Evolutionary conservation across 1,140 invertebrate species (phyloP), one percentile per base, ranked within the genome.

Genomic region (Leptopilina boulardi): DNA sequence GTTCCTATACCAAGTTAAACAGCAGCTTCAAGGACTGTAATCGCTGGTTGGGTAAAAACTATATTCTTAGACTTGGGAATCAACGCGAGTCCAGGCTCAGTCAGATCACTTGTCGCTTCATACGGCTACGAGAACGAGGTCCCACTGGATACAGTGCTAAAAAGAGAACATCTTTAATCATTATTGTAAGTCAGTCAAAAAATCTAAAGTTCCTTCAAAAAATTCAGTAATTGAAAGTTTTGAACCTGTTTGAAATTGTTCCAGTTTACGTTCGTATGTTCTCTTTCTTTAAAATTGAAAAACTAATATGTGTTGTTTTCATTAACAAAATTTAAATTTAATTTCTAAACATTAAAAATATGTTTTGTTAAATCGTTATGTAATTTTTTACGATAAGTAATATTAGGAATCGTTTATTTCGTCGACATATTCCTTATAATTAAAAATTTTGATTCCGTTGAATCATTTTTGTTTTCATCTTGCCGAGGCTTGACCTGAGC

Each of bases 91-190:
- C 83, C 85, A 41, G 83, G 85, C 1, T 76, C 73, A 44, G 79
- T 86, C n/a, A 56, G 80, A 19, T 85, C 86, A 74, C 85, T 84
- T 10, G 84, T 87, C 5, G 82, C 83, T 15, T 87, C 86, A 51
- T 72, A 82, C 51, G 84, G 81, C 71, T 86, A 77, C 73, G 9
- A 84, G 71, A 74, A 79, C 47, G 66, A 80, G 5, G 42, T 79
- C 8, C 75, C 79, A 19, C n/a, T 85, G 10, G 84, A 85, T 34
- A 18, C 54, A 15, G 81, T 84, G 38, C 70, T 83, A 34, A 74
- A 75, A 44, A 44, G 74, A 56, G n/a, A 82, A 77, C 70, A 82
- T 85, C 44, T 74, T 80, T 15, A 81, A 80, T 70, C 71, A 79
- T 71, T 83, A 85, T 75, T 86, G 75, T 51, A 85, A 83, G 21